Conservation (phyloP, 2,113 vertebrate genomes). For the Falco punctatus region DNA sequence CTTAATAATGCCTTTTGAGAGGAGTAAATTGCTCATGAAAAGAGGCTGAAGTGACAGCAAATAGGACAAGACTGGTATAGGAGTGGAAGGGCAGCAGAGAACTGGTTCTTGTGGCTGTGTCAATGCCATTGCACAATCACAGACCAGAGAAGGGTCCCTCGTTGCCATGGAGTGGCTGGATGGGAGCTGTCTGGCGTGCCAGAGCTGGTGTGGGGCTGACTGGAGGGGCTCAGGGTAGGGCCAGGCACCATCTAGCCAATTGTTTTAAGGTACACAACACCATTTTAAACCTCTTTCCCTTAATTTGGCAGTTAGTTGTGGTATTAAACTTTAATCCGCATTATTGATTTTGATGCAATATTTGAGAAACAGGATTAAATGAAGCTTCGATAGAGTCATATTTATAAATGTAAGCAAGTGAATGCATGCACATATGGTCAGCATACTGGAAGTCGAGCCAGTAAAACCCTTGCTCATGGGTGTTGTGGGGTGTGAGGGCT, state of each 20-base stretch:
- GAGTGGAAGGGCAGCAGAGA: background rate
- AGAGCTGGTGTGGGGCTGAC: background rate
- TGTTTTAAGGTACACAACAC: background rate
- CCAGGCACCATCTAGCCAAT: background rate
- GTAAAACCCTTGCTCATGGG: background rate
- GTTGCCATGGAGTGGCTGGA: background rate
- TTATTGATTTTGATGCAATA: slow-evolving; percentile 1
- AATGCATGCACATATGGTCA: background rate
- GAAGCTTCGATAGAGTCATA: background rate
- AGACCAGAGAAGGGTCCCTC: background rate
- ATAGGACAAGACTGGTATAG: background rate
- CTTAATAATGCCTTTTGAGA: background rate
- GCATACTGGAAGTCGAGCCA: background rate
- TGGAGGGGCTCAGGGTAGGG: background rate
- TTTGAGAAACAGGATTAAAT: slow-evolving; percentile 1
- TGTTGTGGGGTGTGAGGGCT: background rate
- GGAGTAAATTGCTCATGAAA: background rate
- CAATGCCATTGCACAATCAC: rapidly evolving
- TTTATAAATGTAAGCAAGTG: background rate
- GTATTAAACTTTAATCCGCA: background rate
- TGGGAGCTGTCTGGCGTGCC: background rate
- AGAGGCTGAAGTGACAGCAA: background rate
- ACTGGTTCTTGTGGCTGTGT: background rate
- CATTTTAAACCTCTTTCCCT: background rate
- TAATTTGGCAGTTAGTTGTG: background rate